These are phyloP conservation scores for Monopterus albus DNA, from an alignment of 2,113 vertebrate genomes.

Conservation along the genomic window DNA sequence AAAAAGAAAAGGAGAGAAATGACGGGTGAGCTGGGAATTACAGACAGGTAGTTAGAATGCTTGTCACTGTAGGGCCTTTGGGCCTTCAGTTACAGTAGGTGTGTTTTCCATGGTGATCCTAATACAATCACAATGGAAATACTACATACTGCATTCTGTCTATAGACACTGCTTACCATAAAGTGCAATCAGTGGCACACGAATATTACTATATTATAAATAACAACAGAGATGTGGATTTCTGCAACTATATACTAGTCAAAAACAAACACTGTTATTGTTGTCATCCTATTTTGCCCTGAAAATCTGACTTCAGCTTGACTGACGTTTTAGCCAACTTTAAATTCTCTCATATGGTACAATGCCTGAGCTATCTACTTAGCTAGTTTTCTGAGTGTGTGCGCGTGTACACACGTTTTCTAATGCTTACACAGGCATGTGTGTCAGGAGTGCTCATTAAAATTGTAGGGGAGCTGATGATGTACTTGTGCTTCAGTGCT, in stretches of 20 bases:
- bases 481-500: slow-evolving; percentile 32
- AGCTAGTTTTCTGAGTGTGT: slow-evolving; percentile 2
- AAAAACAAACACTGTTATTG: not conserved
- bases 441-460: slow-evolving; percentile 56
- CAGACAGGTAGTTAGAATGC: slow-evolving; percentile 2
- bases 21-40: slow-evolving; percentile 4
- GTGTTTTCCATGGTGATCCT: not conserved
- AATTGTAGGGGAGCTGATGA: slow-evolving; percentile 35
- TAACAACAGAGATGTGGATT: not conserved
- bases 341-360: not conserved
- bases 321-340: slow-evolving; percentile 23
- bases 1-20: slow-evolving; percentile 5
- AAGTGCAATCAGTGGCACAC: slow-evolving; percentile 2
- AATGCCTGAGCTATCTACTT: not conserved
- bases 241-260: not conserved
- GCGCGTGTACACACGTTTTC: slow-evolving; percentile 6
- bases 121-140: slow-evolving; percentile 20
- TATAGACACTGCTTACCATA: not conserved
- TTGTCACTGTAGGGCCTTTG: slow-evolving; percentile 20
- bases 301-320: slow-evolving; percentile 17
- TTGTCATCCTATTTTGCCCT: not conserved
- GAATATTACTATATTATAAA: too few relatives aligned
- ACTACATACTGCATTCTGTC: slow-evolving; percentile 8
- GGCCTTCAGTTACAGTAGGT: slow-evolving; percentile 20
- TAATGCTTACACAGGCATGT: slow-evolving; percentile 20